Percentiles rank a stretch among this genome's conserved stretches.
phyloP scores from a whole-genome alignment of 2,888 invertebrate genomes.

The Drosophila niveifrons region DNA sequence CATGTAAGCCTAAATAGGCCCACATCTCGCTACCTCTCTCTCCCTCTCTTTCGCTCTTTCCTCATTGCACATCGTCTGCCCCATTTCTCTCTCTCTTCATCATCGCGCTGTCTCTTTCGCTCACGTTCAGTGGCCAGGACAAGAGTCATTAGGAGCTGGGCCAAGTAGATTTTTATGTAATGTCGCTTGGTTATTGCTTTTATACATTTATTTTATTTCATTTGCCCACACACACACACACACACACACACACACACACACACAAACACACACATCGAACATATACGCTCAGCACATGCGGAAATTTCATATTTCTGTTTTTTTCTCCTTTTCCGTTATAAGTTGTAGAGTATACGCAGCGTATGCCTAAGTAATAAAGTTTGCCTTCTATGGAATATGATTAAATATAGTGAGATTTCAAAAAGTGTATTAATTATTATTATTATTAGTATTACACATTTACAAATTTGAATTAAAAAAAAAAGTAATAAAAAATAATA shows the following conservation, averaged over 20 bases:
- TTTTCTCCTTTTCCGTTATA: slow-evolving; percentile 18
- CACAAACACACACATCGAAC: slow-evolving; percentile 13
- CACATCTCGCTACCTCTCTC: slow-evolving; percentile 47
- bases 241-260: slow-evolving; percentile 18
- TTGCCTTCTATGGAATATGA: neutral
- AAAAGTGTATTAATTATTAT: no score
- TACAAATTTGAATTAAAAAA: no score
- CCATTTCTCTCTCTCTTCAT: neutral
- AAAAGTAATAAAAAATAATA: no score
- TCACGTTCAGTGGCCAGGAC: slow-evolving; percentile 40
- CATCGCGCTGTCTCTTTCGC: neutral
- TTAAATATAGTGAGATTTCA: neutral
- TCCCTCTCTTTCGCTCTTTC: neutral
- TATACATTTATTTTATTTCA: slow-evolving; percentile 80
- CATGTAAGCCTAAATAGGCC: slow-evolving; percentile 68
- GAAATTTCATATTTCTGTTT: slow-evolving; percentile 49
- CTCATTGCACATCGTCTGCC: no score
- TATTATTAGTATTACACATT: no score
- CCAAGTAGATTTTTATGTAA: slow-evolving; percentile 81
- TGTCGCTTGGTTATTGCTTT: slow-evolving; percentile 80
- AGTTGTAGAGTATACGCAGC: slow-evolving; percentile 28
- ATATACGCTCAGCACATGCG: neutral
- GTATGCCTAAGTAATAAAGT: neutral
- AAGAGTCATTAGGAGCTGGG: slow-evolving; percentile 72
- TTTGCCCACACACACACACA: slow-evolving; percentile 52